phyloP scores from a whole-genome alignment of 2,797 vertebrate genomes.

The Hylomyscus alleni region DNA sequence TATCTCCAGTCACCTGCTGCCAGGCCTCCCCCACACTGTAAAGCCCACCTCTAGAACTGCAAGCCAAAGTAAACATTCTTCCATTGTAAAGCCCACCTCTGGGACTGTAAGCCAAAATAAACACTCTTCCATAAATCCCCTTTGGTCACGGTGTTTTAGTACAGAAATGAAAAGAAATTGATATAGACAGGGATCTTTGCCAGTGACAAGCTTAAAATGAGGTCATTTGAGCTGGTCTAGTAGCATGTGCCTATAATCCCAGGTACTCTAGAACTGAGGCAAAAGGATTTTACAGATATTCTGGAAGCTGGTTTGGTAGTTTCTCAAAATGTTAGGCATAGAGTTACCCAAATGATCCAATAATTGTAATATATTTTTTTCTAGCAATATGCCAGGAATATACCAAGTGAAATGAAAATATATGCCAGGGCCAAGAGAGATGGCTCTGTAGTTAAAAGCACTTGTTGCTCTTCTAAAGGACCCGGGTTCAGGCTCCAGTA shows the following conservation, averaged over 20 bases:
- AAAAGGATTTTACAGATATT: neutral
- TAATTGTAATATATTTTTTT: neutral
- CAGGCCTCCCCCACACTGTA: neutral
- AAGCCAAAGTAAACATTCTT: neutral
- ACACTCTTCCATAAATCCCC: neutral
- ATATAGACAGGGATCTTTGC: neutral
- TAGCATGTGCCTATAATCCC: neutral
- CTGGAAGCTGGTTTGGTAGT: neutral
- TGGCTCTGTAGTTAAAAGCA: neutral
- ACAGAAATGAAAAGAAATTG: neutral
- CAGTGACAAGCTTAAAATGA: slow-evolving; percentile 15
- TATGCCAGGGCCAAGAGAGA: neutral
- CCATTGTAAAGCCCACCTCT: neutral
- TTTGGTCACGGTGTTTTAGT: neutral
- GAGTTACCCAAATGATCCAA: neutral
- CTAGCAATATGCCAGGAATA: neutral
- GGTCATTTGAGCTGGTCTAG: neutral
- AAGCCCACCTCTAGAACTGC: neutral
- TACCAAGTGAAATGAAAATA: neutral
- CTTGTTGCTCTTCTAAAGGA: neutral
- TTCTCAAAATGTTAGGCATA: neutral
- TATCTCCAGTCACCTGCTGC: no score
- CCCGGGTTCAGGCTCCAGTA: neutral
- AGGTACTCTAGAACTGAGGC: neutral
- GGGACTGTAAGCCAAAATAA: neutral